Conservation (phyloP, 2,797 vertebrate species). For the Pangasius macronema region DNA sequence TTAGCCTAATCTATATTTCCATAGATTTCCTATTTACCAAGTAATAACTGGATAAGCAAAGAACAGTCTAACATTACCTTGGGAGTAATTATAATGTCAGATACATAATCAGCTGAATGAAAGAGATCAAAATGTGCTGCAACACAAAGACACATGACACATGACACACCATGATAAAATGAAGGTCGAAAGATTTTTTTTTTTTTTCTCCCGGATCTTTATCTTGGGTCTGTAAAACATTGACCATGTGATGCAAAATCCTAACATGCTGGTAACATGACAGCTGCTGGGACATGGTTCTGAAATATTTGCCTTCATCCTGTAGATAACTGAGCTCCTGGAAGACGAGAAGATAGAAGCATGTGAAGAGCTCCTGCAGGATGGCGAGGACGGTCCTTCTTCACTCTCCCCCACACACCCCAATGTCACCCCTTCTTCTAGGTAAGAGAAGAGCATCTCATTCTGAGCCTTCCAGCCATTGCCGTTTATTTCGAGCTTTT, state of each 20-base stretch:
- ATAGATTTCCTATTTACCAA: neutral
- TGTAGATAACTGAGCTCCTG: slow-evolving; percentile 78
- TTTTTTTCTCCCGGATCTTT: neutral
- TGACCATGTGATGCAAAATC: slow-evolving; percentile 11
- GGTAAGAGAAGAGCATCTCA: slow-evolving; percentile 63
- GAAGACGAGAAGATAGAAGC: slow-evolving; percentile 93
- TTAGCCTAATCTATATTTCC: neutral
- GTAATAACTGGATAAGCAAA: neutral
- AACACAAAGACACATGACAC: neutral
- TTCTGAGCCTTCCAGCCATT: neutral
- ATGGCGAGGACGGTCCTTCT: slow-evolving; percentile 78
- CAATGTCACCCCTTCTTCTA: slow-evolving; percentile 62
- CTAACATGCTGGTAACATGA: neutral
- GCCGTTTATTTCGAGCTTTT: neutral
- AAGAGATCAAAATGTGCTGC: slow-evolving; percentile 3
- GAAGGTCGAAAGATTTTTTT: neutral
- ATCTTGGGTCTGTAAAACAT: neutral
- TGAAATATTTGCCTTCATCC: slow-evolving; percentile 4
- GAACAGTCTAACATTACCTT: neutral
- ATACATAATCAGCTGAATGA: neutral
- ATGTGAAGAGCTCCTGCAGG: slow-evolving; percentile 90
- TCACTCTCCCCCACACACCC: slow-evolving; percentile 66
- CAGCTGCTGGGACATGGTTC: too few relatives aligned
- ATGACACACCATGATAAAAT: neutral
- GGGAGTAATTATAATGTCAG: neutral